Conservation (phyloP, 2,888 invertebrate species). For the Cylloceria caligata region DNA sequence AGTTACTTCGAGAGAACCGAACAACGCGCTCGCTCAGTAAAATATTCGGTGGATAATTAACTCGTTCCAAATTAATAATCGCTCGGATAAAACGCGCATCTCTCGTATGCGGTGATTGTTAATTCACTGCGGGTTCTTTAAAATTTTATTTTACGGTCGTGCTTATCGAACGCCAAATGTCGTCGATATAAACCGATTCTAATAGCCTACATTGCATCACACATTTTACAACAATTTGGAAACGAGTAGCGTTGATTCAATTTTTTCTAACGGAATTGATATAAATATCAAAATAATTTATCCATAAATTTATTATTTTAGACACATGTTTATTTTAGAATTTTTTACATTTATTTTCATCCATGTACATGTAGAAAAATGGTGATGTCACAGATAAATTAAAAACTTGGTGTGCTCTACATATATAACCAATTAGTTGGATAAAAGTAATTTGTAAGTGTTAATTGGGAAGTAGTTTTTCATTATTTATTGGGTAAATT, state of each 20-base stretch:
- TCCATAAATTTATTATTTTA: neutral
- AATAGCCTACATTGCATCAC: too few relatives aligned
- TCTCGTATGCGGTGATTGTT: constrained; percentile 16
- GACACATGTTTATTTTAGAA: neutral
- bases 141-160: constrained; percentile 14
- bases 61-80: constrained; percentile 57
- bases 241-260: neutral
- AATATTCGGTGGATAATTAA: constrained; percentile 52
- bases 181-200: too few relatives aligned
- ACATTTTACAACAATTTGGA: neutral
- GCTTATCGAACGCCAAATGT: too few relatives aligned
- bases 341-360: neutral
- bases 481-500: too few relatives aligned
- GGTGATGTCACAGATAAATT: too few relatives aligned
- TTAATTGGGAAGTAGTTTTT: too few relatives aligned
- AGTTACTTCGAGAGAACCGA: neutral
- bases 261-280: neutral
- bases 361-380: too few relatives aligned
- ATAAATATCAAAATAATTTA: neutral
- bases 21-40: constrained; percentile 31
- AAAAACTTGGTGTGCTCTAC: too few relatives aligned
- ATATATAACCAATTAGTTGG: too few relatives aligned
- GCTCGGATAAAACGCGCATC: constrained; percentile 41
- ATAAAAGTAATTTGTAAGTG: too few relatives aligned
- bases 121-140: constrained; percentile 22